phyloP scores from a whole-genome alignment of 2,113 vertebrate genomes.

The Clarias magur region DNA sequence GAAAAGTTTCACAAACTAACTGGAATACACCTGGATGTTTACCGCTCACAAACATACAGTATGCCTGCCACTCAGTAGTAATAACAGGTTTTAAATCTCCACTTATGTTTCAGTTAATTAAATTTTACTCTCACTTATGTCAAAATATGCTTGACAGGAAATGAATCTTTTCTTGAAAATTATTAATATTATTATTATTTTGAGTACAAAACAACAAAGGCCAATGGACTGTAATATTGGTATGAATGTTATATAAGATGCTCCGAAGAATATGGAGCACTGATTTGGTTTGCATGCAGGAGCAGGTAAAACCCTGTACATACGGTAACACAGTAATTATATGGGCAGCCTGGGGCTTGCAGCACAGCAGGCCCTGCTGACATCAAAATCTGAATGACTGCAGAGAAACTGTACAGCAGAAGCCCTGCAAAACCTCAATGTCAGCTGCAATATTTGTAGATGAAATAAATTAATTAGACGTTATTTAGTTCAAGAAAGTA shows the following conservation, averaged over 20 bases:
- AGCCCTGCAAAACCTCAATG: not conserved
- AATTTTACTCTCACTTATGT: not conserved
- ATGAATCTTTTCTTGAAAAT: not conserved
- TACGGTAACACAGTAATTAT: slow-evolving; percentile 33
- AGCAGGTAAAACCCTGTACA: slow-evolving; percentile 28
- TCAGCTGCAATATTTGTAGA: slow-evolving; percentile 27
- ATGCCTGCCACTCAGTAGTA: not conserved
- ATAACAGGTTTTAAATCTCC: not conserved
- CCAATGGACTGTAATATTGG: not conserved
- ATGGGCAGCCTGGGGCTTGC: slow-evolving; percentile 27
- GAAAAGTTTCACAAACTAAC: not conserved
- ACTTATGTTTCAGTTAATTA: not conserved
- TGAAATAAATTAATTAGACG: slow-evolving; percentile 7
- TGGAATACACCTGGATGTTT: not conserved
- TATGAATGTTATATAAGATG: not conserved
- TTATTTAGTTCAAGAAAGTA: slow-evolving; percentile 13
- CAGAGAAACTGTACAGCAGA: not conserved
- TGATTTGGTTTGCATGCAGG: slow-evolving; percentile 27
- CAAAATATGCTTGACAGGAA: not conserved
- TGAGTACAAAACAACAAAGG: not conserved
- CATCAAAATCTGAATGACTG: too few species aligned
- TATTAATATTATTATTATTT: not conserved
- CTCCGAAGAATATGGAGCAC: not conserved
- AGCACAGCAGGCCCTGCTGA: slow-evolving; percentile 16
- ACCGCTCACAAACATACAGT: not conserved